Conservation (phyloP, 2,888 invertebrate species). For the Caenorhabditis imperialis region DNA sequence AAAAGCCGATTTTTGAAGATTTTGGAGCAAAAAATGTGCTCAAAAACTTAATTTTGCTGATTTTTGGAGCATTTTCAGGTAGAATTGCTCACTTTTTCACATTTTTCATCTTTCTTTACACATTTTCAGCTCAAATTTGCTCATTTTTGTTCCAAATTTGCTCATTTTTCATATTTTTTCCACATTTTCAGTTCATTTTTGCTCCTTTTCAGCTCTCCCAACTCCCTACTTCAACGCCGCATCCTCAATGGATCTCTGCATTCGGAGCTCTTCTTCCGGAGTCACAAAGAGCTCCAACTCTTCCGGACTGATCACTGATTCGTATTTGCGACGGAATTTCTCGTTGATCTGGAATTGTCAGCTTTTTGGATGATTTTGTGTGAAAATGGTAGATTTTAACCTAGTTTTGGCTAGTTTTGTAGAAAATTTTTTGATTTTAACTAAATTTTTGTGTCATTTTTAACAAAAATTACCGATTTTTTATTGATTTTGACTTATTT, state of each 20-base stretch:
- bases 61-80: too few species aligned
- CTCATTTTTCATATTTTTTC: slow-evolving; percentile 5
- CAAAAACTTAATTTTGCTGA: neutral
- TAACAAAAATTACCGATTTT: slow-evolving; percentile 2
- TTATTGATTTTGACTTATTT: slow-evolving; percentile 1
- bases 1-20: neutral
- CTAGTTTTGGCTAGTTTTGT: neutral
- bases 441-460: neutral
- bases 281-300: slow-evolving; percentile 82
- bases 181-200: neutral
- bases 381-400: neutral
- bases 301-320: slow-evolving; percentile 51
- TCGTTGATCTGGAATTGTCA: slow-evolving; percentile 48
- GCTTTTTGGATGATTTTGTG: neutral
- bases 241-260: slow-evolving; percentile 89
- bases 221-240: slow-evolving; percentile 85
- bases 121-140: neutral
- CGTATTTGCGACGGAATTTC: slow-evolving; percentile 45
- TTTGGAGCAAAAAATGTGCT: neutral
- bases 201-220: too few species aligned
- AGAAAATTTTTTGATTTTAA: slow-evolving; percentile 1
- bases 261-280: slow-evolving; percentile 87
- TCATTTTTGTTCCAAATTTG: too few species aligned
- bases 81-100: too few species aligned
- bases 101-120: neutral